Conservation (phyloP, 2,888 invertebrate species). For the Drosophila algonquin region DNA sequence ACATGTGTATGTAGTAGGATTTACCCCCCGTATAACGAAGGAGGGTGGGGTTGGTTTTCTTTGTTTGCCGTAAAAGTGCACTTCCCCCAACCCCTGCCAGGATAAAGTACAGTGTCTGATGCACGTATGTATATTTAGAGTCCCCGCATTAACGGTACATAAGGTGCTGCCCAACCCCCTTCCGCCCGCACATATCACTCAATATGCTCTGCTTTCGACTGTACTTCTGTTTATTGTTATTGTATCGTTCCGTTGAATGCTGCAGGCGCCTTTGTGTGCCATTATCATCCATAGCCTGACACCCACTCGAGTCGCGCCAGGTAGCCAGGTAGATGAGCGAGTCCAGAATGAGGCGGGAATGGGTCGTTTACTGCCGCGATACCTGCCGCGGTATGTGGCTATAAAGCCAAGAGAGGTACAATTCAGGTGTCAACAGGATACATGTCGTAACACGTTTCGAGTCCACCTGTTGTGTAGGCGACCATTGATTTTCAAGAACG, state of each 20-base stretch:
- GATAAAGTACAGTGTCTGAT: slow-evolving; percentile 28
- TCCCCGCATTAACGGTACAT: slow-evolving; percentile 1
- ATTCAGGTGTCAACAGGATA: slow-evolving; percentile 24
- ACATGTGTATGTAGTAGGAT: not conserved
- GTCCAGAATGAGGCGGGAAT: slow-evolving; percentile 20
- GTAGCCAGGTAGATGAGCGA: slow-evolving; percentile 40
- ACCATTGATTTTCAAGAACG: slow-evolving; percentile 47
- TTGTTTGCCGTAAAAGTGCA: slow-evolving; percentile 29
- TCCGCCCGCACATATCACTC: not conserved
- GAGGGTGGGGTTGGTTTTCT: slow-evolving; percentile 8
- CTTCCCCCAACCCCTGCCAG: slow-evolving; percentile 19
- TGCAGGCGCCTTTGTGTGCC: slow-evolving; percentile 45
- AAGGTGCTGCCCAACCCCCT: not conserved
- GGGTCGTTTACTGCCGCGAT: slow-evolving; percentile 30
- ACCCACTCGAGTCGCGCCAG: slow-evolving; percentile 43
- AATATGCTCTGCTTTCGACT: not conserved
- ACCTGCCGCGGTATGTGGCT: slow-evolving; percentile 30
- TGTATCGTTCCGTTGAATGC: slow-evolving; percentile 31
- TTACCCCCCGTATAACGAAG: not conserved
- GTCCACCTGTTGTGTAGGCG: slow-evolving; percentile 60
- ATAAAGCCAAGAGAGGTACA: slow-evolving; percentile 16
- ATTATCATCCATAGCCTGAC: slow-evolving; percentile 41
- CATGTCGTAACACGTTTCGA: slow-evolving; percentile 8
- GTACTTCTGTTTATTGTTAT: slow-evolving; percentile 32
- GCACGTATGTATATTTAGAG: not conserved